A percentile compares a stretch with the other conserved stretches of the same genome.
phyloP scores from a whole-genome alignment of 2,888 invertebrate species.

The Drosophila barbarae region DNA sequence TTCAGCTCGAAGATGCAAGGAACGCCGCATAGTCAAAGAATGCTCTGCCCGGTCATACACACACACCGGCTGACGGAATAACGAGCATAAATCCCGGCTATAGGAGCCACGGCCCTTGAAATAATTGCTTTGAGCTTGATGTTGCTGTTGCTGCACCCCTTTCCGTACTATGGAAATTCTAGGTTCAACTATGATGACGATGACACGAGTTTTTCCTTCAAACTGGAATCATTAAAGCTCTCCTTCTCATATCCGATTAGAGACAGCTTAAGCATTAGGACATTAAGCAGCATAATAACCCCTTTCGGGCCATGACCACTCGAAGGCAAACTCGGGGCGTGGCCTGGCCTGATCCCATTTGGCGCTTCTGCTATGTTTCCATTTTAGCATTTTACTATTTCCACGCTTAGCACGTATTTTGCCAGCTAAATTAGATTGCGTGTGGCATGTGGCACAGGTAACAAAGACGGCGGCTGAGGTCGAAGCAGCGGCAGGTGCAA shows the following conservation, averaged over 20 bases:
- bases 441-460: slow-evolving; percentile 55
- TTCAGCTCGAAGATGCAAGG: slow-evolving; percentile 40
- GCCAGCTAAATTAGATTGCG: slow-evolving; percentile 65
- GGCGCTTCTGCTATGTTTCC: slow-evolving; percentile 9
- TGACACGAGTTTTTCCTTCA: slow-evolving; percentile 10
- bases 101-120: slow-evolving; percentile 38
- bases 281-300: slow-evolving; percentile 27
- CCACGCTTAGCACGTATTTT: slow-evolving; percentile 58
- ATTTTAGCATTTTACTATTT: slow-evolving; percentile 41
- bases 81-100: slow-evolving; percentile 44
- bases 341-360: slow-evolving; percentile 21
- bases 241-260: slow-evolving; percentile 20
- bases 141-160: slow-evolving; percentile 2
- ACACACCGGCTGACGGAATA: slow-evolving; percentile 32
- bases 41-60: slow-evolving; percentile 2
- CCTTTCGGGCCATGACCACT: slow-evolving; percentile 23
- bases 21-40: slow-evolving; percentile 14
- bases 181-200: background rate
- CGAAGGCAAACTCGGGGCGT: slow-evolving; percentile 19
- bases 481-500: slow-evolving; percentile 58
- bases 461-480: slow-evolving; percentile 14
- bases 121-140: slow-evolving; percentile 36
- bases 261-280: slow-evolving; percentile 16
- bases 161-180: slow-evolving; percentile 15
- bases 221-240: slow-evolving; percentile 11